Percentiles rank a stretch among this genome's conserved stretches.
phyloP scores from a whole-genome alignment of 2,113 vertebrate genomes.

The Callopanchax toddi region DNA sequence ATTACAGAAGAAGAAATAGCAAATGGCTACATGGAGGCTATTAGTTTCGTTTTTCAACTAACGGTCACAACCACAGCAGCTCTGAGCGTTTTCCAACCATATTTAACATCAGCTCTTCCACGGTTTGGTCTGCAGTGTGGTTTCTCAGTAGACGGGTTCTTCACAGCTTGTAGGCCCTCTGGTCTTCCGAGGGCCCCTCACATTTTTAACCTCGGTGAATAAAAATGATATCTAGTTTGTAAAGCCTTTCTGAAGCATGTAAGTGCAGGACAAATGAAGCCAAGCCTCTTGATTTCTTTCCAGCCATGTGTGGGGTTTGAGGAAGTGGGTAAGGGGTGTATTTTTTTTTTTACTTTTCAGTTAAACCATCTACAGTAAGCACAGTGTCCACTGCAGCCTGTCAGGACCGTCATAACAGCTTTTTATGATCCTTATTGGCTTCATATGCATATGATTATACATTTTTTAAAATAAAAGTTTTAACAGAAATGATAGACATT shows the following conservation, averaged over 20 bases:
- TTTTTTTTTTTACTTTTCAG: conserved; percentile 46
- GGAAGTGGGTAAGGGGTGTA: conserved; percentile 30
- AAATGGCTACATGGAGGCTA: background rate
- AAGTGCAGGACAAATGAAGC: conserved; percentile 34
- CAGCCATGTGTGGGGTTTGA: conserved; percentile 65
- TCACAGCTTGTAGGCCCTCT: conserved; percentile 30
- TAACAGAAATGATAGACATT: too few species aligned
- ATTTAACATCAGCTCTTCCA: conserved; percentile 39
- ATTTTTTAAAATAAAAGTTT: too few species aligned
- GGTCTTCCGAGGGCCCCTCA: conserved; percentile 63
- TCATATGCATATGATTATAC: background rate
- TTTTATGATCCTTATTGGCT: background rate
- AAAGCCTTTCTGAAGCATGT: conserved; percentile 19
- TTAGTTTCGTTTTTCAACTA: conserved; percentile 14
- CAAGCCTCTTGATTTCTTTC: conserved; percentile 13
- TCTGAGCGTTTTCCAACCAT: background rate
- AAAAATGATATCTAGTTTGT: conserved; percentile 43
- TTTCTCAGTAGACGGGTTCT: conserved; percentile 47
- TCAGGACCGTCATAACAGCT: background rate
- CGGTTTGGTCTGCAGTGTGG: conserved; percentile 63
- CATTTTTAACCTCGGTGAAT: conserved; percentile 66
- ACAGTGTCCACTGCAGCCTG: conserved; percentile 23
- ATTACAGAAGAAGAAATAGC: too few species aligned
- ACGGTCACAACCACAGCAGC: conserved; percentile 12
- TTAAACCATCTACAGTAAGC: conserved; percentile 52